Evolutionary conservation across 2,797 vertebrate species (phyloP).

Genomic region (Craterocephalus amniculus): DNA sequence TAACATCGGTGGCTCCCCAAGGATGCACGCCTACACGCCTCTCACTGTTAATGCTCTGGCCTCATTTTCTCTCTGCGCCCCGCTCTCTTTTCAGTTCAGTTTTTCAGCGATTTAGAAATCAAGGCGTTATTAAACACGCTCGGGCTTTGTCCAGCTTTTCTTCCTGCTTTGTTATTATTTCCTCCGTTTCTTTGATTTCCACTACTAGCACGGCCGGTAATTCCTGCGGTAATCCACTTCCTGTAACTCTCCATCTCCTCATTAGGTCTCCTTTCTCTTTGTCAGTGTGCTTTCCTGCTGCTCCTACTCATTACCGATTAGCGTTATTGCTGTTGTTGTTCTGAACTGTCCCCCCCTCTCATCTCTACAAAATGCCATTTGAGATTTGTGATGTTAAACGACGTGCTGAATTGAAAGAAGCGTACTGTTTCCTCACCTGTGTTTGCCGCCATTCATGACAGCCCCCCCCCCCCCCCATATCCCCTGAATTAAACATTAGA

Average conservation of each 20-base stretch:
- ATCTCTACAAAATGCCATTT: background rate
- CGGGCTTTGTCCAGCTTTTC: background rate
- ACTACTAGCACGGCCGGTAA: background rate
- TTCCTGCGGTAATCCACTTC: constrained; percentile 12
- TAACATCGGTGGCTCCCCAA: constrained; percentile 73
- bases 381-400: constrained; percentile 28
- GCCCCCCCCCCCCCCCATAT: constrained; percentile 43
- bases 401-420: constrained; percentile 24
- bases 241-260: constrained; percentile 7
- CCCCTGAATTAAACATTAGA: constrained; percentile 74
- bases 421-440: constrained; percentile 53
- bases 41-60: constrained; percentile 47
- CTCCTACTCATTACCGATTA: constrained; percentile 29
- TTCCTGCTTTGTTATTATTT: background rate
- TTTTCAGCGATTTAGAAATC: constrained; percentile 27
- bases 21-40: constrained; percentile 70
- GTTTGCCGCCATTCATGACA: constrained; percentile 64
- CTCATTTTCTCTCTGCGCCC: constrained; percentile 49
- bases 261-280: constrained; percentile 18
- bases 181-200: constrained; percentile 5
- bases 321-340: constrained; percentile 4
- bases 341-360: background rate
- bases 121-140: background rate
- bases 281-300: background rate
- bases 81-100: constrained; percentile 1